Evolutionary conservation across 2,888 invertebrate genomes (phyloP).

Genomic region (Seira musarum): DNA sequence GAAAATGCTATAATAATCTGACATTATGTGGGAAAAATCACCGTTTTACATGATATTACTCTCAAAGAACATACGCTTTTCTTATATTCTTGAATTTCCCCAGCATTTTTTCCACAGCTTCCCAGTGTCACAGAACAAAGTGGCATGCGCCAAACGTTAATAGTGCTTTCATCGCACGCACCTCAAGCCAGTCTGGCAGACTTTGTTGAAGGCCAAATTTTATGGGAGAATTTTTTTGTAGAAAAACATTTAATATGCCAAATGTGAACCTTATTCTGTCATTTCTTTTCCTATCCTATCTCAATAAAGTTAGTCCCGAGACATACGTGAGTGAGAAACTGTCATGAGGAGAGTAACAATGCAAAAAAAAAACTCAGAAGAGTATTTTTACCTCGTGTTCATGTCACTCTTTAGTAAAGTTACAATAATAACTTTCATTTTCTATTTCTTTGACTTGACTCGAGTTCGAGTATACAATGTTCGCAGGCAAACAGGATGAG

Average conservation of each 20-base stretch:
- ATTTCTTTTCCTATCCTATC: conserved; percentile 16
- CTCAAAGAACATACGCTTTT: background rate
- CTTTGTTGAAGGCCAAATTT: conserved; percentile 42
- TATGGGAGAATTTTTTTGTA: conserved; percentile 9
- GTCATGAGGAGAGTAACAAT: conserved; percentile 21
- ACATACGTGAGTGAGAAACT: conserved; percentile 17
- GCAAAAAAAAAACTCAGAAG: background rate
- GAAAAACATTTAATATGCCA: no score
- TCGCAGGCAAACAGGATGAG: conserved; percentile 57
- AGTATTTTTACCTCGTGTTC: background rate
- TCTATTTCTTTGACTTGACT: conserved; percentile 24
- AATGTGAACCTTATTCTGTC: background rate
- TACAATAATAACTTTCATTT: conserved; percentile 50
- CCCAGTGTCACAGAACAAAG: background rate
- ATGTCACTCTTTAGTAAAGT: no score
- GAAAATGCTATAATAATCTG: background rate
- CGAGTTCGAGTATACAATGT: conserved; percentile 18
- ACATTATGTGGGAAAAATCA: conserved; percentile 7
- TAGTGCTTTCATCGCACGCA: conserved; percentile 2
- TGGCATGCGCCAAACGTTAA: conserved; percentile 13
- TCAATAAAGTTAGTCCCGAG: background rate
- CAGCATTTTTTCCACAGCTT: background rate
- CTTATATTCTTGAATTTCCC: background rate
- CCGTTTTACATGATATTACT: background rate
- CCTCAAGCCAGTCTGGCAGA: background rate